Percentiles rank a stretch among this genome's conserved stretches.
phyloP scores from a whole-genome alignment of 2,113 vertebrate species.

The Caloenas nicobarica region DNA sequence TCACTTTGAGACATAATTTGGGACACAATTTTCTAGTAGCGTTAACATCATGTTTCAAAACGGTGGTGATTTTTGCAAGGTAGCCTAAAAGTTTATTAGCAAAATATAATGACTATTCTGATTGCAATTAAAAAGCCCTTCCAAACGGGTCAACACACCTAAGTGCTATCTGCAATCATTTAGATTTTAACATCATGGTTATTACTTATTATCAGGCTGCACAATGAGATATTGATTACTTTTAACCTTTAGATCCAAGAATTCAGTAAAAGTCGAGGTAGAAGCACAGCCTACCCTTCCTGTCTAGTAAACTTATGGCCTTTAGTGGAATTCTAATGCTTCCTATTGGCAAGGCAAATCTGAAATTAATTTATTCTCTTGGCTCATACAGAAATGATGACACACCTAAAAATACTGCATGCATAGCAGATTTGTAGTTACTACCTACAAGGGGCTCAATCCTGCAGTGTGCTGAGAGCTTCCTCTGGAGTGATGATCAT shows the following conservation, averaged over 20 bases:
- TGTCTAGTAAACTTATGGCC: conserved; percentile 64
- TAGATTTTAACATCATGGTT: conserved; percentile 80
- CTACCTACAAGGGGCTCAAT: background rate
- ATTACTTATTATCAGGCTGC: conserved; percentile 80
- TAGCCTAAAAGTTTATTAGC: conserved; percentile 74
- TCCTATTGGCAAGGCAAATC: conserved; percentile 66
- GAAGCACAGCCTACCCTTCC: conserved; percentile 57
- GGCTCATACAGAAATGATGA: conserved; percentile 71
- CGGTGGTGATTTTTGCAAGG: conserved; percentile 65
- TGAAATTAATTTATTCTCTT: conserved; percentile 74
- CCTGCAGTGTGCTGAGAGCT: conserved; percentile 1
- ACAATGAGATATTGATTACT: conserved; percentile 84
- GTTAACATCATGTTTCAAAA: conserved; percentile 61
- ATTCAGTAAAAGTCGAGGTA: conserved; percentile 75
- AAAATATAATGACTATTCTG: conserved; percentile 71
- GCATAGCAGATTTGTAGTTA: conserved; percentile 43
- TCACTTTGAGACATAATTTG: conserved; percentile 5
- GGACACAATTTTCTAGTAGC: conserved; percentile 30
- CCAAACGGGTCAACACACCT: conserved; percentile 73
- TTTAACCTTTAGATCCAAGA: conserved; percentile 81
- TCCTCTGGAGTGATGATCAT: background rate
- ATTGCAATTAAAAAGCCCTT: conserved; percentile 73
- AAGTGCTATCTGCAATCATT: conserved; percentile 75
- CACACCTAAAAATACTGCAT: conserved; percentile 64
- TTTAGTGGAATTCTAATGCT: conserved; percentile 77